Percentiles rank a stretch among this genome's conserved stretches.
Conservation (phyloP, 2,113 vertebrate genomes). For the Climacteris rufus region DNA sequence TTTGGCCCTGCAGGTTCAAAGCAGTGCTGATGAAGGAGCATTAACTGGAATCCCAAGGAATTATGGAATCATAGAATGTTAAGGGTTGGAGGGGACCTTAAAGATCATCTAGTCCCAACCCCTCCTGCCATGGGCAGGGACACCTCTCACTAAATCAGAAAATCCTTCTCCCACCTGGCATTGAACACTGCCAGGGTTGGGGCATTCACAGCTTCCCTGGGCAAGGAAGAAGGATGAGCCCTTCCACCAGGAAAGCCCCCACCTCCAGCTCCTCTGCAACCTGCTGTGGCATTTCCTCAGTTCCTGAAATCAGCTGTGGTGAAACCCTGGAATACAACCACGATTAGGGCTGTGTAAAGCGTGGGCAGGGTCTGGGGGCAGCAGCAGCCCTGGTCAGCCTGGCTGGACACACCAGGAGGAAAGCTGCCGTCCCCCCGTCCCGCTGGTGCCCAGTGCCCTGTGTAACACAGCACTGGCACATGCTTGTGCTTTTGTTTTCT, state of each 20-base stretch:
- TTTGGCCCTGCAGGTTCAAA: neutral
- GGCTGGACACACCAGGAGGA: neutral
- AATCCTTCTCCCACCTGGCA: neutral
- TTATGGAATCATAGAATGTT: neutral
- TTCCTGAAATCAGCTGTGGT: neutral
- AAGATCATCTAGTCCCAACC: no score
- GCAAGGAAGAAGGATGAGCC: neutral
- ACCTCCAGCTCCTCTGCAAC: neutral
- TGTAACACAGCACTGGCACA: conserved; percentile 12
- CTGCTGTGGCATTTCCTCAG: accelerated
- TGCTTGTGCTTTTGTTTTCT: neutral
- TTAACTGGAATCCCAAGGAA: neutral
- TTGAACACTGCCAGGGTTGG: neutral
- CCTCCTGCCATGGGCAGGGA: neutral
- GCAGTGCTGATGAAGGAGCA: neutral
- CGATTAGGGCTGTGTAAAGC: accelerated
- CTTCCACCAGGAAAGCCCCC: neutral
- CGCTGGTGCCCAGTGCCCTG: neutral
- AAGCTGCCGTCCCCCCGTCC: neutral
- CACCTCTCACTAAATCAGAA: neutral
- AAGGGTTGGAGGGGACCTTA: neutral
- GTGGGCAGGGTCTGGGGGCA: neutral
- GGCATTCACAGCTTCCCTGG: neutral
- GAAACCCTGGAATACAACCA: neutral
- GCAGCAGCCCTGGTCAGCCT: neutral